Percentiles rank a stretch among this genome's conserved stretches.
phyloP scores from a whole-genome alignment of 2,888 invertebrate genomes.

The Eupsilia transversa region DNA sequence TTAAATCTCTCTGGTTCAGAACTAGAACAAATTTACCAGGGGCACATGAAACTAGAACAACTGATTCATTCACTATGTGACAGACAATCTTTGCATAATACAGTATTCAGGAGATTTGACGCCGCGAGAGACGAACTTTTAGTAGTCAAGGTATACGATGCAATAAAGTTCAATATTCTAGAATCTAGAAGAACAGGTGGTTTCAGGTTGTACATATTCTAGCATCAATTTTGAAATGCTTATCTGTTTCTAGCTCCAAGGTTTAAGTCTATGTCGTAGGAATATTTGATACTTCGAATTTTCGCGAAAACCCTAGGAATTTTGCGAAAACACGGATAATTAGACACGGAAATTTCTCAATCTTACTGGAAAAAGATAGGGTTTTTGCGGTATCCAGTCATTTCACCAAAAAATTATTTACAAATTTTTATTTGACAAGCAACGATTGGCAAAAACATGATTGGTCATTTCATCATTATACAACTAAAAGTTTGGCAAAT shows the following conservation, averaged over 20 bases:
- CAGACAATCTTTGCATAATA: slow-evolving; percentile 16
- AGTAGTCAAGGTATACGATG: background rate
- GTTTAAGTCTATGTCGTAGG: too few relatives aligned
- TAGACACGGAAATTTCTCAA: too few relatives aligned
- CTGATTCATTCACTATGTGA: slow-evolving; percentile 27
- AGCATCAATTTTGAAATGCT: background rate
- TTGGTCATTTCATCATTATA: too few relatives aligned
- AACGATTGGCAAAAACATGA: too few relatives aligned
- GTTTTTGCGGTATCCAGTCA: too few relatives aligned
- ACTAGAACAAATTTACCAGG: slow-evolving; percentile 24
- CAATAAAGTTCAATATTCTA: slow-evolving; percentile 28
- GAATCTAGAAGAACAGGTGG: background rate
- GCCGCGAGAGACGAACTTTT: slow-evolving; percentile 3
- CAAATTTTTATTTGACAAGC: too few relatives aligned
- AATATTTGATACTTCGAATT: too few relatives aligned
- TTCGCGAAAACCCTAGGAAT: too few relatives aligned
- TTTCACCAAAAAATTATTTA: too few relatives aligned
- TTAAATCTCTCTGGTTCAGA: background rate
- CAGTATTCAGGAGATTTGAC: slow-evolving; percentile 34
- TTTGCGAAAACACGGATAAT: too few relatives aligned
- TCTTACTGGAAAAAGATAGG: too few relatives aligned
- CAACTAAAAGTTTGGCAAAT: too few relatives aligned
- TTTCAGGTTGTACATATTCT: slow-evolving; percentile 13
- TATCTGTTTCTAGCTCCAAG: background rate
- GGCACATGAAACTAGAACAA: slow-evolving; percentile 22